Evolutionary conservation across 1,140 invertebrate species (phyloP), one percentile per base, ranked within the genome.

Genomic region (Intoshia linei): DNA sequence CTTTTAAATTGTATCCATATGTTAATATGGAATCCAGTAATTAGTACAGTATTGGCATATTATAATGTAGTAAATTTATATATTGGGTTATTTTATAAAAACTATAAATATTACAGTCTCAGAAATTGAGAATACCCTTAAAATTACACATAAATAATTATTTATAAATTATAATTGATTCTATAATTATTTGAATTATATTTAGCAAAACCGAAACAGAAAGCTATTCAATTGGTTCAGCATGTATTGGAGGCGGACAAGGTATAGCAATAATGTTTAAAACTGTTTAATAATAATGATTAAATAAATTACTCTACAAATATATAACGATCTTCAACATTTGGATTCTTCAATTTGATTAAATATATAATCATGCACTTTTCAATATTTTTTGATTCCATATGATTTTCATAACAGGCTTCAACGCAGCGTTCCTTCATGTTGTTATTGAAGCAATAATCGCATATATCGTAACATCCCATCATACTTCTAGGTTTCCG

Each of bases 171-270:
- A 25, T 2, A 17, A 37, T 32, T 40, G 30, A 23, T n/a, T 41
- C 23, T 40, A 22, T 18, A 1, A 25, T 13, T 25, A 17, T 40
- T 24, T 38, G n/a, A n/a, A n/a, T n/a, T n/a, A n/a, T n/a, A n/a
- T n/a, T 40, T 63, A 66, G 17, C 52, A 84, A 76, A 52, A 67
- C 77, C 40, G 71, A 72, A 40, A 69, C 71, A 40, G 65, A 68
- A 10, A 87, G 83, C 55, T 68, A 72, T 47, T 78, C 67, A 18
- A 71, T 92, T 50, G 84, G 83, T 19, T 74, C 81, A 15, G 83
- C 84, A 1, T 95, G 87, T 51, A 95, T 95, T 59, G 87, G 87
- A 24, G 87, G 84, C 15, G 87, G 84, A 33, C 87, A 95, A 63
- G 87, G 87, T 32, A 93, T 95, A 46, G 77, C 84, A 18, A 47